Evolutionary conservation across 1,140 invertebrate genomes (phyloP).

Genomic region (Anadara kagoshimensis): DNA sequence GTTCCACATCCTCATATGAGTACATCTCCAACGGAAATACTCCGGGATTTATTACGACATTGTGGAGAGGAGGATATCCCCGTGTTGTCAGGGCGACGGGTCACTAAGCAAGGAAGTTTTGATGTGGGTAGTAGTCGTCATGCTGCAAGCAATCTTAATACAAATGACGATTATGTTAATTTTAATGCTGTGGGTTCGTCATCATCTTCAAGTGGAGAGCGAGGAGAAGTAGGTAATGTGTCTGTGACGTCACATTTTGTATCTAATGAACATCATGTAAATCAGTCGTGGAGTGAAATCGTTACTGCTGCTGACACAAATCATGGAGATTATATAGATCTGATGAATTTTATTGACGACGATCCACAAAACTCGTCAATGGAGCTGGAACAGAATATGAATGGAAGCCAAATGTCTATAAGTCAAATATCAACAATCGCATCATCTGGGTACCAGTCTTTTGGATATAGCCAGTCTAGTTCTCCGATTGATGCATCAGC

Average conservation of each 20-base stretch:
- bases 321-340: constrained; percentile 69
- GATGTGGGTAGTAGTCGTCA: constrained; percentile 4
- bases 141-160: constrained; percentile 15
- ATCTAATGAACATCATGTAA: constrained; percentile 56
- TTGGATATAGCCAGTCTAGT: constrained; percentile 91
- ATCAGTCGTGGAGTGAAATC: constrained; percentile 70
- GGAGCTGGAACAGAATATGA: constrained; percentile 56
- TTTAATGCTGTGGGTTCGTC: constrained; percentile 4
- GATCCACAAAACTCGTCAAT: constrained; percentile 57
- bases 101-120: constrained; percentile 22
- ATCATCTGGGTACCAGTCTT: constrained; percentile 92
- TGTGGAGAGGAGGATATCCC: constrained; percentile 56
- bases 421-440: constrained; percentile 88
- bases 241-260: constrained; percentile 49
- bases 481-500: constrained; percentile 83
- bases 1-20: constrained; percentile 30
- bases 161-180: constrained; percentile 37
- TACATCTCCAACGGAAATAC: constrained; percentile 56
- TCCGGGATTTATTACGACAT: constrained; percentile 56
- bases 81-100: constrained; percentile 33
- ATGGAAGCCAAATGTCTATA: constrained; percentile 76
- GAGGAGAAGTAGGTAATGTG: constrained; percentile 46
- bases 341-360: constrained; percentile 71
- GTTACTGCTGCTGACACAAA: constrained; percentile 64
- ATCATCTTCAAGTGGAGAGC: background rate